phyloP scores from a whole-genome alignment of 2,113 vertebrate genomes.

The Bambusicola thoracicus region DNA sequence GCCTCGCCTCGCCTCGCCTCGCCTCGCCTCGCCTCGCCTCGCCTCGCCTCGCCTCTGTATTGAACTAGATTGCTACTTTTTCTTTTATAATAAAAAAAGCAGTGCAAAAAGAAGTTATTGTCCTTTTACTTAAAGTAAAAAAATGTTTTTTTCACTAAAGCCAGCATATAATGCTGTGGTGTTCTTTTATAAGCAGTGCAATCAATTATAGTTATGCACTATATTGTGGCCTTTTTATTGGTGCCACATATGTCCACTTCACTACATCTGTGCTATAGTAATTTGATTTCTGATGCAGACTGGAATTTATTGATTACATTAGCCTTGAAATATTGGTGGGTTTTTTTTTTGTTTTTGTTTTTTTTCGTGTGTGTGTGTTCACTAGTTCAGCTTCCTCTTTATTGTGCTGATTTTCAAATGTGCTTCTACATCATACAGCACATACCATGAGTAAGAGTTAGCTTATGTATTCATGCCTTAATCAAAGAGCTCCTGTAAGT shows the following conservation, averaged over 20 bases:
- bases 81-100: not conserved
- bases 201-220: constrained; percentile 3
- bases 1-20: too few species aligned
- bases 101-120: not conserved
- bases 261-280: constrained; percentile 34
- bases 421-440: constrained; percentile 5
- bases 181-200: not conserved
- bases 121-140: not conserved
- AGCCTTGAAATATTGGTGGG: not conserved
- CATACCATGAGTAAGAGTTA: not conserved
- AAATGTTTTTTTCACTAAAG: not conserved
- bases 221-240: constrained; percentile 35
- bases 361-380: not conserved
- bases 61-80: not conserved
- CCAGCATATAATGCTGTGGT: not conserved
- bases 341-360: not conserved
- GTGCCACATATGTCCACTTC: constrained; percentile 33
- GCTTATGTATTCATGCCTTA: not conserved
- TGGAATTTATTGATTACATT: constrained; percentile 63
- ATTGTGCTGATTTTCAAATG: constrained; percentile 29
- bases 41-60: too few species aligned
- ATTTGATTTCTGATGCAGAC: constrained; percentile 34
- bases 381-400: not conserved
- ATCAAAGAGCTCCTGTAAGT: not conserved
- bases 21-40: too few species aligned